Percentiles rank a stretch among this genome's conserved stretches.
Conservation (phyloP, 2,113 vertebrate species). For the Leucopternis melanops region DNA sequence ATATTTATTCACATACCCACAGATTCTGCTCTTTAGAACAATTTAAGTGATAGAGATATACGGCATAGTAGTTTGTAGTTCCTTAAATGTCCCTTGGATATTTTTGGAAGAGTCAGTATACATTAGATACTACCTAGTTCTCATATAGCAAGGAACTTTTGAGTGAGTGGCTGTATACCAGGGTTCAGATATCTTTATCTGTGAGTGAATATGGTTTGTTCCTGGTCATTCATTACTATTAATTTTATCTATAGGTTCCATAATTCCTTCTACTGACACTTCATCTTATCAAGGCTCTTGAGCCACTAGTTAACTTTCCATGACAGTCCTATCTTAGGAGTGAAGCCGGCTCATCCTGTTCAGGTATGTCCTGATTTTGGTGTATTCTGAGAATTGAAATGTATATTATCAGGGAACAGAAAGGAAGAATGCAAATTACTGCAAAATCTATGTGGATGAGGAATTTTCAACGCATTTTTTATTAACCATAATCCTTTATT, state of each 20-base stretch:
- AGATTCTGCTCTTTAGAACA: not conserved
- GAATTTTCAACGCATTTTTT: conserved; percentile 65
- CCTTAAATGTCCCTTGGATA: not conserved
- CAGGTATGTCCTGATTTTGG: not conserved
- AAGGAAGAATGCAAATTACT: conserved; percentile 19
- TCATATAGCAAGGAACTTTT: not conserved
- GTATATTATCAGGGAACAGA: not conserved
- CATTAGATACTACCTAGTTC: not conserved
- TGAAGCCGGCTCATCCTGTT: not conserved
- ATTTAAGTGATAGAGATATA: not conserved
- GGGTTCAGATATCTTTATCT: not conserved
- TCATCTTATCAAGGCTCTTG: not conserved
- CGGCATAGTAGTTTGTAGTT: not conserved
- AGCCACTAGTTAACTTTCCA: not conserved
- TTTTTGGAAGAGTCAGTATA: not conserved
- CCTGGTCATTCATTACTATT: not conserved
- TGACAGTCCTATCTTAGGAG: not conserved
- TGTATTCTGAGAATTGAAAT: not conserved
- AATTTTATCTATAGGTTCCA: not conserved
- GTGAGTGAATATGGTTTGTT: not conserved
- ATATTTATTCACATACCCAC: not conserved
- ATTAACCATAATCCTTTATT: conserved; percentile 73
- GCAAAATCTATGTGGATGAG: conserved; percentile 28
- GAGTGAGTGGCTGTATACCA: not conserved
- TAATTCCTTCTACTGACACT: not conserved